A percentile compares a stretch with the other conserved stretches of the same genome.
Evolutionary conservation across 2,888 invertebrate genomes (phyloP).

Genomic region (Cybosia mesomella): DNA sequence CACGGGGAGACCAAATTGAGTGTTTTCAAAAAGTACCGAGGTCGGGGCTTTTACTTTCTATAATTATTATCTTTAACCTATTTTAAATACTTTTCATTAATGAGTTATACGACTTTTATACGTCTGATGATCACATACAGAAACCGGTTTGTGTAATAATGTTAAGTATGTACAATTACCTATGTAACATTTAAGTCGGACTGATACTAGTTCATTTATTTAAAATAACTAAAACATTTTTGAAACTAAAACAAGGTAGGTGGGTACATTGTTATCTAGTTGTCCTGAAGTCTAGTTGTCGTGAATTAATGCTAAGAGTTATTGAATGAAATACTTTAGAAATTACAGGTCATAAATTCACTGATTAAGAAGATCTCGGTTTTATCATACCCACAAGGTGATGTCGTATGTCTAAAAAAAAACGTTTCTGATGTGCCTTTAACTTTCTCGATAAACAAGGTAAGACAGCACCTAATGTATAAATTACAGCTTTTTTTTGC

Average conservation of each 20-base stretch:
- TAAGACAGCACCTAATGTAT: neutral
- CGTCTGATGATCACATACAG: conserved; percentile 40
- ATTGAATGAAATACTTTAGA: too few relatives aligned
- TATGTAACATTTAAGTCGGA: conserved; percentile 29
- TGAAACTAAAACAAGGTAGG: neutral
- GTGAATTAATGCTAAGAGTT: too few relatives aligned
- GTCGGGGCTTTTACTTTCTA: neutral
- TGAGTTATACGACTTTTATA: neutral
- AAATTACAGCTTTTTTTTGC: conserved; percentile 8
- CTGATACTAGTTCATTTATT: conserved; percentile 20
- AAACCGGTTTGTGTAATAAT: conserved; percentile 37
- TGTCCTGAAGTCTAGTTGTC: neutral
- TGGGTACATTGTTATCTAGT: neutral
- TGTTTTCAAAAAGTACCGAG: neutral
- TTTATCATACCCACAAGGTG: too few relatives aligned
- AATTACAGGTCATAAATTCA: neutral
- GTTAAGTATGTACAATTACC: conserved; percentile 21
- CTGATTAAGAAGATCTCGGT: neutral
- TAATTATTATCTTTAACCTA: neutral
- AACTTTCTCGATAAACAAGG: neutral
- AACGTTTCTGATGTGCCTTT: neutral
- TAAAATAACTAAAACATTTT: neutral
- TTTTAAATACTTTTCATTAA: neutral
- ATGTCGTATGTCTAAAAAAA: conserved; percentile 2
- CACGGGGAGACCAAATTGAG: neutral